Conservation (phyloP, 2,113 vertebrate genomes). For the Carettochelys insculpta region DNA sequence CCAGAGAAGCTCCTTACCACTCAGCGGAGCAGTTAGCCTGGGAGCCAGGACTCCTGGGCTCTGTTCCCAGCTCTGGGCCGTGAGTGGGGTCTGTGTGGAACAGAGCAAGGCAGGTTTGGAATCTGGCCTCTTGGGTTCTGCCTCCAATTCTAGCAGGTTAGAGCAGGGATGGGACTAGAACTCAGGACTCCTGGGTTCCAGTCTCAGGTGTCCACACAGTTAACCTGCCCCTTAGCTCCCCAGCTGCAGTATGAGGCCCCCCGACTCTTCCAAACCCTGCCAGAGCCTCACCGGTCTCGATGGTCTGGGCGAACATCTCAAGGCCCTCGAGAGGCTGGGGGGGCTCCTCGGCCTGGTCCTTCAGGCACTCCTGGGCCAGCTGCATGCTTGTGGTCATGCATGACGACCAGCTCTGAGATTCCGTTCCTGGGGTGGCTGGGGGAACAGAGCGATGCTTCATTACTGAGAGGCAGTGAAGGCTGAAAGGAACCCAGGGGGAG, state of each 20-base stretch:
- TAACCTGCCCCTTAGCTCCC: too few relatives aligned
- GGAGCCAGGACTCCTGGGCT: neutral
- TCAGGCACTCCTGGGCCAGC: conserved; percentile 92
- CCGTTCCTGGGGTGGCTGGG: conserved; percentile 69
- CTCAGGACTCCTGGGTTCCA: neutral
- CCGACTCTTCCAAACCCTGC: neutral
- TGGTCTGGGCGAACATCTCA: conserved; percentile 94
- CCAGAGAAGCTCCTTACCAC: neutral
- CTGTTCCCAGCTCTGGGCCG: neutral
- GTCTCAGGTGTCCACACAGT: neutral
- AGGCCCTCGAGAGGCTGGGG: conserved; percentile 91
- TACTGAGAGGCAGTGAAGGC: neutral
- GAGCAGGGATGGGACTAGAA: neutral
- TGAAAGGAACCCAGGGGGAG: neutral
- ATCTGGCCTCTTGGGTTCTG: neutral
- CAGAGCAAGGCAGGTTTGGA: neutral
- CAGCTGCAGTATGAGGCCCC: neutral
- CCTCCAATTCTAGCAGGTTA: neutral
- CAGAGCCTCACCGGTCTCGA: conserved; percentile 85
- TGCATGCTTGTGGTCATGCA: conserved; percentile 95
- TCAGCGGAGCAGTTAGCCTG: neutral
- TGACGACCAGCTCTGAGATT: conserved; percentile 89
- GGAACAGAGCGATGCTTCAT: neutral
- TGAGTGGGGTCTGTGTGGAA: neutral
- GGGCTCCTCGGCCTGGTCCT: conserved; percentile 85